These are phyloP conservation scores for Drosophila sordidapex DNA, from an alignment of 2,888 invertebrate species.

Conservation along the genomic window DNA sequence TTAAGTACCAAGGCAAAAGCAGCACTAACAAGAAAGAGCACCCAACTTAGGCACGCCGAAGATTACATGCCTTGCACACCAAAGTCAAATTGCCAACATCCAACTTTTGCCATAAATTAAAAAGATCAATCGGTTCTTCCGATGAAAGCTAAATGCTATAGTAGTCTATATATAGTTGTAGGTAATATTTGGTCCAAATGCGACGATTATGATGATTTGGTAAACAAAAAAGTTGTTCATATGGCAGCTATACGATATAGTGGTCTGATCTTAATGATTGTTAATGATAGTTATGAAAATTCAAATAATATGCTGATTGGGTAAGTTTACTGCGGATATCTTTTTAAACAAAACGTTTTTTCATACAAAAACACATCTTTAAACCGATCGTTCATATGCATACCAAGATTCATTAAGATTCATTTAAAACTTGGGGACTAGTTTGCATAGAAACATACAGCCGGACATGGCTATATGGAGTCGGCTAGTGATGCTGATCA, in stretches of 20 bases:
- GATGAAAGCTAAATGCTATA: background rate
- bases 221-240: background rate
- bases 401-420: background rate
- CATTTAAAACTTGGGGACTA: background rate
- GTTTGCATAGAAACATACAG: background rate
- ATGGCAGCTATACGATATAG: background rate
- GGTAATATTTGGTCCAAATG: background rate
- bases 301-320: background rate
- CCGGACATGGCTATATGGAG: background rate
- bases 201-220: background rate
- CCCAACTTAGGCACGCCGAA: background rate
- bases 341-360: background rate
- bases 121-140: background rate
- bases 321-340: background rate
- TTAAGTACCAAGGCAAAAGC: background rate
- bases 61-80: background rate
- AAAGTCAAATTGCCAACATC: background rate
- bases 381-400: background rate
- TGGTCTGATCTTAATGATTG: background rate
- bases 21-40: background rate
- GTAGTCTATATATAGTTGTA: background rate
- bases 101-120: background rate
- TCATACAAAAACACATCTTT: background rate
- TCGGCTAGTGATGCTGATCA: background rate
- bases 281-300: background rate